Conservation (phyloP, 2,888 invertebrate species). For the Latrodectus elegans region DNA sequence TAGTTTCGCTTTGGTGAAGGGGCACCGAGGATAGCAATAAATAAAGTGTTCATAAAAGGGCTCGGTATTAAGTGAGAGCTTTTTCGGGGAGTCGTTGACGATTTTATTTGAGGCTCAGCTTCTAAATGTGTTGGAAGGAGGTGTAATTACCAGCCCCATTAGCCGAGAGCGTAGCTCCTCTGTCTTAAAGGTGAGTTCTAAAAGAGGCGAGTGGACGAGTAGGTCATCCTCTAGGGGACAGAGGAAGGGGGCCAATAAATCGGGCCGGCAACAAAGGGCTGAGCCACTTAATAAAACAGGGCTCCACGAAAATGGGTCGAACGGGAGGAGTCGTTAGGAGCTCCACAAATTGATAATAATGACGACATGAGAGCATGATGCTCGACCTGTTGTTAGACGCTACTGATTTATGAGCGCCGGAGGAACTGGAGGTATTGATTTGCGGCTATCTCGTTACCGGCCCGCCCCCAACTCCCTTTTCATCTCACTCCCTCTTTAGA, state of each 20-base stretch:
- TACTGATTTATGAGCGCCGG: conserved; percentile 62
- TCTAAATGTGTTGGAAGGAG: conserved; percentile 58
- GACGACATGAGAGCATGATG: conserved; percentile 59
- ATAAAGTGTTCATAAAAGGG: conserved; percentile 66
- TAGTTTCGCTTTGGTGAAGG: conserved; percentile 30
- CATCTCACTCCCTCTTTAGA: conserved; percentile 57
- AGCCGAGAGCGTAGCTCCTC: conserved; percentile 41
- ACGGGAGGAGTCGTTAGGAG: conserved; percentile 54
- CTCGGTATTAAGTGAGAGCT: conserved; percentile 41
- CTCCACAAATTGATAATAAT: conserved; percentile 69
- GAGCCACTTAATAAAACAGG: conserved; percentile 69
- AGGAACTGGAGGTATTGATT: conserved; percentile 62
- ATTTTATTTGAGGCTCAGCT: conserved; percentile 61
- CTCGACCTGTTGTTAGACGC: conserved; percentile 39
- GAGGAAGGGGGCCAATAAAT: conserved; percentile 59
- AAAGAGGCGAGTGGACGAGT: conserved; percentile 45
- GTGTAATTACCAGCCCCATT: conserved; percentile 61
- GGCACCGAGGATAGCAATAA: conserved; percentile 44
- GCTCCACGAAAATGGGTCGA: conserved; percentile 57
- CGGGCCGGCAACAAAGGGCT: conserved; percentile 67
- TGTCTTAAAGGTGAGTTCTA: conserved; percentile 60
- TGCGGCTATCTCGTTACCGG: conserved; percentile 66
- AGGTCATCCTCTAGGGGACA: conserved; percentile 51
- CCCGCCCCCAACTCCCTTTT: conserved; percentile 44
- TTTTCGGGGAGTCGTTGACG: conserved; percentile 40